Base-by-base conservation (phyloP, 2,797 vertebrate species). In the Acipenser oxyrinchus region DNA sequence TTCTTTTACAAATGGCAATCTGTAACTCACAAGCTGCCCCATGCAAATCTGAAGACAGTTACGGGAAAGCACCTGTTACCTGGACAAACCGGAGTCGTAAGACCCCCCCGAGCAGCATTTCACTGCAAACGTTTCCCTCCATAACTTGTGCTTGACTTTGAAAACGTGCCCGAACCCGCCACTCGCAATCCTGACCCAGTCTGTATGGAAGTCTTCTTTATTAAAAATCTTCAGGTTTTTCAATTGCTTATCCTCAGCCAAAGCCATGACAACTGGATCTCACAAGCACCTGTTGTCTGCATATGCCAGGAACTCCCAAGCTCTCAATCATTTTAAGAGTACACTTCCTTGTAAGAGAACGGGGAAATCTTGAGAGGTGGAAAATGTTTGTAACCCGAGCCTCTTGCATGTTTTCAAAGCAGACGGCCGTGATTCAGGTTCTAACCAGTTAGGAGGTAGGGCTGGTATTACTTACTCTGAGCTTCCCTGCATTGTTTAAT, bases 91-190 rank as follows among this genome's bases (percentile, higher is more conserved):
- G 48, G 71, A 64, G 6, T 63, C 49, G 77, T 60, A 76, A 73
- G 70, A 75, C 60, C 66, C 59, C 68, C 7, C 69, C 64, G 78
- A 78, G 68, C 86, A 85, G 62, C 84, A 88, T 70, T 95, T 95
- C 67, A 95, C 70, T 0, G 88, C 92, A 13, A 81, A 92, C 0
- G 81, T 83, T 1, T 89, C 89, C 70, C 81, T 75, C 90, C 86
- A 87, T 53, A 75, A 68, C 75, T 86, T 91, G 67, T 92, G 84
- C 68, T 87, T 90, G 55, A 88, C 93, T 76, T 84, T 89, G 83
- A 93, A 92, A 61, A 96, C 87, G 0, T 84, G 87, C 51, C 90
- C 79, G 6, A 91, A 92, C 77, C 84, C 89, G 11, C 90, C 83
- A 7, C 89, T 89, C 51, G 86, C 83, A 76, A 93, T 74, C 2